A percentile compares a stretch with the other conserved stretches of the same genome.
Evolutionary conservation across 2,888 invertebrate genomes (phyloP).

Genomic region (Aphodius sticticus): DNA sequence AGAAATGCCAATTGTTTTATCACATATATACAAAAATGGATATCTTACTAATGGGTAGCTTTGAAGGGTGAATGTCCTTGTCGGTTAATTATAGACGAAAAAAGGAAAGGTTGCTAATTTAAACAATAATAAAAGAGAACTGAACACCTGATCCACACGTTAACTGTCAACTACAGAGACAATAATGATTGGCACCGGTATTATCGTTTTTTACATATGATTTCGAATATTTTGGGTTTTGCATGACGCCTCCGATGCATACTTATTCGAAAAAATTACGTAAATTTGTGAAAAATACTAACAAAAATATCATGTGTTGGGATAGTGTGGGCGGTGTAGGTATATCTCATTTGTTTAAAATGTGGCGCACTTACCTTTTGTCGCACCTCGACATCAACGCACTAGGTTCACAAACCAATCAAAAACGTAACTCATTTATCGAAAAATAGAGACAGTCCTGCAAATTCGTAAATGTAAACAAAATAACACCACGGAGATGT

Average conservation of each 20-base stretch:
- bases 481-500: slow-evolving; percentile 36
- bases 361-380: slow-evolving; percentile 24
- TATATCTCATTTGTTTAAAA: slow-evolving; percentile 20
- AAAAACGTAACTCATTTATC: slow-evolving; percentile 6
- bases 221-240: not conserved
- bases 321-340: slow-evolving; percentile 43
- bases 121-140: slow-evolving; percentile 27
- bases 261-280: not conserved
- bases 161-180: slow-evolving; percentile 13
- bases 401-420: not conserved
- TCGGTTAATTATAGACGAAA: slow-evolving; percentile 29
- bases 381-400: slow-evolving; percentile 18
- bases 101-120: slow-evolving; percentile 24
- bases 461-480: slow-evolving; percentile 32
- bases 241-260: not conserved
- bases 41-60: slow-evolving; percentile 19
- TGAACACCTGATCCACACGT: slow-evolving; percentile 23
- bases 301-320: slow-evolving; percentile 44
- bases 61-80: slow-evolving; percentile 34
- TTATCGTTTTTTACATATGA: not conserved
- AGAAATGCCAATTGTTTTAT: slow-evolving; percentile 13
- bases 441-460: slow-evolving; percentile 4
- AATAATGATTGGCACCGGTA: slow-evolving; percentile 5
- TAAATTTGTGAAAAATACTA: slow-evolving; percentile 27
- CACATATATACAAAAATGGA: slow-evolving; percentile 8